phyloP scores from a whole-genome alignment of 2,888 invertebrate species.

The Malachius bipustulatus region DNA sequence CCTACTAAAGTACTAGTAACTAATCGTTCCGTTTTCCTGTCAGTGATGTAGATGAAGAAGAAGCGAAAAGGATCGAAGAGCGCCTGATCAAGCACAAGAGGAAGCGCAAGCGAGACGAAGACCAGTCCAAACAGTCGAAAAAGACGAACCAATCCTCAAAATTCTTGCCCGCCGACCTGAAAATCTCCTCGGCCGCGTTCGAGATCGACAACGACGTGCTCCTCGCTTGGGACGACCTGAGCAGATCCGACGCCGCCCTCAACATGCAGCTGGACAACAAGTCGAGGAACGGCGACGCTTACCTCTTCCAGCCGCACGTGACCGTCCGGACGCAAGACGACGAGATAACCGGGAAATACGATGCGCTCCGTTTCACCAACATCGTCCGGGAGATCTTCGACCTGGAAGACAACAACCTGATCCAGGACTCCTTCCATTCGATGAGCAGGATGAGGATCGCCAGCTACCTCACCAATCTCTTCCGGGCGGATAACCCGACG shows the following conservation, averaged over 20 bases:
- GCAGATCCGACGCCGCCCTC: too few relatives aligned
- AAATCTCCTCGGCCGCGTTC: not conserved
- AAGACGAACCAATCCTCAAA: not conserved
- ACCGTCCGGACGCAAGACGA: not conserved
- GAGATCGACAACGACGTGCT: not conserved
- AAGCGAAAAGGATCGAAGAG: constrained; percentile 3
- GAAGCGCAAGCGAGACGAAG: not conserved
- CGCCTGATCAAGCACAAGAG: not conserved
- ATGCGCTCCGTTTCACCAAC: not conserved
- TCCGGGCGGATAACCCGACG: not conserved
- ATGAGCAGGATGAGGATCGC: not conserved
- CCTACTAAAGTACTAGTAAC: not conserved
- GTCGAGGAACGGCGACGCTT: not conserved
- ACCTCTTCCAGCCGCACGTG: not conserved
- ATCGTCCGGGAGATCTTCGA: not conserved
- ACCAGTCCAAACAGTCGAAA: not conserved
- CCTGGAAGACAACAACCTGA: not conserved
- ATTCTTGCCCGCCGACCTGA: not conserved
- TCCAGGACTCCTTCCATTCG: not conserved
- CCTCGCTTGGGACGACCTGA: not conserved
- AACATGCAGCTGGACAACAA: not conserved
- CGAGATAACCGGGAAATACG: not conserved
- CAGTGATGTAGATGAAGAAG: not conserved
- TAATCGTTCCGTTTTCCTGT: too few relatives aligned
- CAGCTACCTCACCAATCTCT: not conserved